Base-by-base conservation (phyloP, 2,888 invertebrate species). In the Gibbula magus region DNA sequence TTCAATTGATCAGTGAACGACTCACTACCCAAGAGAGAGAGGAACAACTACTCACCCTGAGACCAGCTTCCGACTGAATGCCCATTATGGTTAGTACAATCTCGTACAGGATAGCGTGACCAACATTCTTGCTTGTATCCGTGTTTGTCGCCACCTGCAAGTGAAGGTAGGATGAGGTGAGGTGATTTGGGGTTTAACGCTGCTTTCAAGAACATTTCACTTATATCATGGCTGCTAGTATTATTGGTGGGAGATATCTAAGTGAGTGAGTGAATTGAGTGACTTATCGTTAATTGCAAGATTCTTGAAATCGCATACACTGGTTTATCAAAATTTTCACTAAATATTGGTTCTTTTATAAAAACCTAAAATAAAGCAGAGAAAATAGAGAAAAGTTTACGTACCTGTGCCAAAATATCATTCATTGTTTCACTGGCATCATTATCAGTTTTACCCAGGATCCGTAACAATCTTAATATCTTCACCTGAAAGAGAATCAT, bases 21-120 rank as follows among this genome's bases (percentile, higher is more conserved):
- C 54, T 10, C 54, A 20, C n/a, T 22, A 25, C 51, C 35, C 2
- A 66, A 66, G 5, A 10, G 0, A 45, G 16, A 32, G 10, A 20
- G 22, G 16, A 35, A 53, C 35, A 8, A 25, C 20, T 32, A 89
- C 93, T 92, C 91, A 96, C 98, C 89, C 98, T 94, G 85, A 99
- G 94, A 66, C 98, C 98, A 92, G 97, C 96, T 93, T 99, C 98
- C 0, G 98, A 98, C 93, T 97, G 96, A 85, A 99, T 99, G 93
- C 99, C 99, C 99, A 99, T 99, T 83, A 99, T 99, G 25, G 99
- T 99, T 54, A 99, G 94, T 5, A 99, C 99, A 8, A 99, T 99
- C 94, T 99, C 99, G 93, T 99, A 99, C n/a, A 99, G 94, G 92
- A 99, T 99, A 56, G 99, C 99, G 94, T 99, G 99, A 86, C 99